Base-by-base conservation (phyloP, 2,113 vertebrate species). In the Callipepla californica region DNA sequence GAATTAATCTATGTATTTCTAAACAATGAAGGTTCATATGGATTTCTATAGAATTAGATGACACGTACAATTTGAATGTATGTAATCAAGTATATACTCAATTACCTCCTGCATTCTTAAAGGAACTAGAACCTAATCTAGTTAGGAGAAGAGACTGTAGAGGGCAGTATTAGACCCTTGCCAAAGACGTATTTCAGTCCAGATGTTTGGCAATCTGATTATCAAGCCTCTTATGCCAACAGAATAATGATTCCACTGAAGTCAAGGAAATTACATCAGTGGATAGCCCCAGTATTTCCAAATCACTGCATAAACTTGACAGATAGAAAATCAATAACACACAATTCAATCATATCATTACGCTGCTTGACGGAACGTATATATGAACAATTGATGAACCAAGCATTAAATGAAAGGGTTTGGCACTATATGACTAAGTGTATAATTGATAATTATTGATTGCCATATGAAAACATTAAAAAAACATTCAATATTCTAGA, bases 381-480 rank as follows among this genome's bases (percentile, higher is more conserved):
- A 87, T 95, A 95, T 93, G 95, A 94, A 96, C 92, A 97, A 94
- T 95, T 95, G 96, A 96, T 94, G 95, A 95, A 94, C 88, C 69
- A 76, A 94, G 80, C 87, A 96, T 94, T 95, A 96, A 94, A 95
- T 96, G 93, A 94, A 95, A 92, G 82, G 78, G 59, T 93, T 96
- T 94, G 83, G 89, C 91, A 94, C 85, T 93, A 84, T 92, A 90
- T 65, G 59, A 85, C 76, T 75, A 65, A 94, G 75, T 96, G 87
- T 92, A 96, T 96, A 83, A 95, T 87, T 94, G 92, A 94, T 97
- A 95, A 95, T 94, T 94, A 95, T 96, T 95, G 93, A 96, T 96
- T 90, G 59, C 36, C 15, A 65, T 51, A 80, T 93, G 85, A 87
- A 80, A 93, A 63, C 53, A 77, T 94, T 93, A 95, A 92, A 87